A percentile compares a stretch with the other conserved stretches of the same genome.
These are phyloP conservation scores for Anoplophora glabripennis DNA, from an alignment of 1,140 invertebrate species.

Conservation along the genomic window DNA sequence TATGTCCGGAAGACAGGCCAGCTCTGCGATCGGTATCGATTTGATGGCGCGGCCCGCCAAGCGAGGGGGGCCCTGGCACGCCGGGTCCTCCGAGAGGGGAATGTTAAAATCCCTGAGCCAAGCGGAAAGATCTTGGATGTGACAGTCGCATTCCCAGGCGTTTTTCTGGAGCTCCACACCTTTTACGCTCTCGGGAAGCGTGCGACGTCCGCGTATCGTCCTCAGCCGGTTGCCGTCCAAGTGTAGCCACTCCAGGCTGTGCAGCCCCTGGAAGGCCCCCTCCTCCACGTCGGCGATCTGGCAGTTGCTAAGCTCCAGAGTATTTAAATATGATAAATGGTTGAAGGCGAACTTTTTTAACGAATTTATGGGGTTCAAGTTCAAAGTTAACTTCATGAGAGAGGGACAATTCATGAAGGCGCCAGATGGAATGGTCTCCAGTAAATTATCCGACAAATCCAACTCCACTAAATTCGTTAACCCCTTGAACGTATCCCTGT, in stretches of 20 bases:
- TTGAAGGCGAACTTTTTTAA: constrained; percentile 74
- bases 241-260: constrained; percentile 78
- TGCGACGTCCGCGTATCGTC: constrained; percentile 64
- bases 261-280: constrained; percentile 75
- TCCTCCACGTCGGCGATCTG: constrained; percentile 72
- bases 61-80: constrained; percentile 68
- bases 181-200: constrained; percentile 70
- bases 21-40: constrained; percentile 64
- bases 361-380: constrained; percentile 73
- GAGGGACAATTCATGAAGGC: constrained; percentile 74
- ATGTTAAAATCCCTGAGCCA: constrained; percentile 76
- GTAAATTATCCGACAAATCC: constrained; percentile 78
- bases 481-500: constrained; percentile 75
- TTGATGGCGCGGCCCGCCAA: constrained; percentile 67
- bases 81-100: constrained; percentile 67
- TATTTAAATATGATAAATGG: constrained; percentile 69
- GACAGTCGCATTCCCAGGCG: constrained; percentile 86
- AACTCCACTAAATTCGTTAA: constrained; percentile 85
- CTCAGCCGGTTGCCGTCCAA: constrained; percentile 77
- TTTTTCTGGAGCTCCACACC: constrained; percentile 81
- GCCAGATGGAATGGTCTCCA: constrained; percentile 71
- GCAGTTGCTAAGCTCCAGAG: constrained; percentile 78
- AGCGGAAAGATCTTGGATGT: constrained; percentile 67
- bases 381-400: constrained; percentile 77
- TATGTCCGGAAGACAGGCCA: constrained; percentile 80